Conservation (phyloP, 2,888 invertebrate species). For the Nephrotoma appendiculata region DNA sequence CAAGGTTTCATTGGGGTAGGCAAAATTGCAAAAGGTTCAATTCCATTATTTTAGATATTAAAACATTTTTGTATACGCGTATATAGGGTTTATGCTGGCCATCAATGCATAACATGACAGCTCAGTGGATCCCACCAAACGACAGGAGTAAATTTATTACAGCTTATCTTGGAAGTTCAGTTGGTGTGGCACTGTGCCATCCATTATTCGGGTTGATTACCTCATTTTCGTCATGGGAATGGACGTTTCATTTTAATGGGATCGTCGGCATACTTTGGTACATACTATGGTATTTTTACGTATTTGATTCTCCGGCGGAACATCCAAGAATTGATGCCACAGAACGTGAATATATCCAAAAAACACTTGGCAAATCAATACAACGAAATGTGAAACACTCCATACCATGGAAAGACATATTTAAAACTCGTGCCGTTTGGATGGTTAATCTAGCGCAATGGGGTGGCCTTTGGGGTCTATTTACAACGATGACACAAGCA, state of each 20-base stretch:
- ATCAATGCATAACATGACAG: slow-evolving; percentile 63
- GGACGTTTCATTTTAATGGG: slow-evolving; percentile 52
- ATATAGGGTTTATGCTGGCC: slow-evolving; percentile 54
- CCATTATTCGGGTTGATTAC: slow-evolving; percentile 55
- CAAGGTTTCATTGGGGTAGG: slow-evolving; percentile 57
- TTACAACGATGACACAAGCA: slow-evolving; percentile 52
- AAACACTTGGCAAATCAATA: slow-evolving; percentile 36
- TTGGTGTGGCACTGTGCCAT: slow-evolving; percentile 51
- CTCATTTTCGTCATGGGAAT: slow-evolving; percentile 51
- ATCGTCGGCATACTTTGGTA: slow-evolving; percentile 49
- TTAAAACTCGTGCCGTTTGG: slow-evolving; percentile 46
- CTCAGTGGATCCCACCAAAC: slow-evolving; percentile 67
- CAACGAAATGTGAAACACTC: slow-evolving; percentile 16
- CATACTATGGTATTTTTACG: slow-evolving; percentile 43
- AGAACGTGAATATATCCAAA: slow-evolving; percentile 43
- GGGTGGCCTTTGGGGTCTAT: slow-evolving; percentile 54
- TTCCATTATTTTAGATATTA: background rate
- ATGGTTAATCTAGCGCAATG: slow-evolving; percentile 47
- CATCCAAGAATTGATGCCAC: slow-evolving; percentile 47
- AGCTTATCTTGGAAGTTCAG: slow-evolving; percentile 42
- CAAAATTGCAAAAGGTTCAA: slow-evolving; percentile 11
- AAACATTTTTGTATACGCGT: background rate
- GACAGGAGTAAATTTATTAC: slow-evolving; percentile 60
- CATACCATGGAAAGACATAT: slow-evolving; percentile 46
- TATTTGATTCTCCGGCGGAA: slow-evolving; percentile 45